phyloP scores from a whole-genome alignment of 2,888 invertebrate genomes.

The Poecilobothrus nobilitatus region DNA sequence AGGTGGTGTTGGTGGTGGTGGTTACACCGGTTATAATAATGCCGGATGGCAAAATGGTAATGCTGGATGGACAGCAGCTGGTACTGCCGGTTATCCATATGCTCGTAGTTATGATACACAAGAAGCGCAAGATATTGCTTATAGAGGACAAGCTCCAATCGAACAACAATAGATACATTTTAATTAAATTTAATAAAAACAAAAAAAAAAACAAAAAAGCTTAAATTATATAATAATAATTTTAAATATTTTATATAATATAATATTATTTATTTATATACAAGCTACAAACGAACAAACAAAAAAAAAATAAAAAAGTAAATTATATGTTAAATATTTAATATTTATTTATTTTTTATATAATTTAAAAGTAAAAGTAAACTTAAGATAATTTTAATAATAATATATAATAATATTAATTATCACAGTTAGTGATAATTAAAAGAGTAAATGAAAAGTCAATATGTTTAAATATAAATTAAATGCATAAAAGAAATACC shows the following conservation, averaged over 20 bases:
- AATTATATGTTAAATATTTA: too few species aligned
- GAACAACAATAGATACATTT: constrained; percentile 14
- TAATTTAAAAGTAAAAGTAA: neutral
- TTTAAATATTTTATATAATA: neutral
- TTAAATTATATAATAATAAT: neutral
- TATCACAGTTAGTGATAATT: constrained; percentile 1
- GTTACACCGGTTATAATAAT: constrained; percentile 27
- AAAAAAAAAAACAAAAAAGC: too few species aligned
- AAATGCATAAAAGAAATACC: neutral
- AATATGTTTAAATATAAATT: neutral
- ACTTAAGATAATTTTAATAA: neutral
- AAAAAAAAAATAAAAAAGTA: too few species aligned
- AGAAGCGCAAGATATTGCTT: constrained; percentile 62
- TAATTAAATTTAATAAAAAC: neutral
- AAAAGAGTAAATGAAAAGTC: neutral
- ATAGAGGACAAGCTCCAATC: constrained; percentile 53
- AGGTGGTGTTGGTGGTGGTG: constrained; percentile 32
- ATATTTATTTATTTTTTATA: neutral
- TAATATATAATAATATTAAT: neutral
- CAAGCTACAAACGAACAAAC: neutral
- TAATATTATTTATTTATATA: neutral
- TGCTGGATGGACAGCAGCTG: constrained; percentile 29
- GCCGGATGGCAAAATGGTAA: constrained; percentile 28
- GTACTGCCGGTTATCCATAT: constrained; percentile 45
- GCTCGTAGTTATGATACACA: constrained; percentile 50